Conservation (phyloP, 2,888 invertebrate species). For the Glaucopsyche alexis region DNA sequence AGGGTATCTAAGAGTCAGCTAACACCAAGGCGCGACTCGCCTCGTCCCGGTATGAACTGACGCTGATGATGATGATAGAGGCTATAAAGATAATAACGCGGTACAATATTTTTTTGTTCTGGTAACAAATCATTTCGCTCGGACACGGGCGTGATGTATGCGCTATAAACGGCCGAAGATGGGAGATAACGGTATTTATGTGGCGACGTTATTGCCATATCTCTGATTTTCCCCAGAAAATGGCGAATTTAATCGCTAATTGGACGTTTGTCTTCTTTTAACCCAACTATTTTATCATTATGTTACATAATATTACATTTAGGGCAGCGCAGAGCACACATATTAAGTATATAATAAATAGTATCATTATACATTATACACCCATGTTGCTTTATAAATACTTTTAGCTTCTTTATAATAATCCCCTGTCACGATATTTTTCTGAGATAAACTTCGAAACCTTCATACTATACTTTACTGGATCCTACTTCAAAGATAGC, state of each 20-base stretch:
- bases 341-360: neutral
- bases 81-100: neutral
- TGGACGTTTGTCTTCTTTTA: conserved; percentile 5
- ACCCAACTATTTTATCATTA: neutral
- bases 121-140: conserved; percentile 4
- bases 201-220: conserved; percentile 2
- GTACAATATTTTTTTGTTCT: conserved; percentile 8
- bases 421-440: too few species aligned
- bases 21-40: too few species aligned
- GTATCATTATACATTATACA: neutral
- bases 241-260: conserved; percentile 4
- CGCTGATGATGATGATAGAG: neutral
- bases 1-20: too few species aligned
- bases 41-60: too few species aligned
- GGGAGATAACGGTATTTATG: conserved; percentile 1
- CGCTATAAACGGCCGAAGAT: conserved; percentile 11
- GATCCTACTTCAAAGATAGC: too few species aligned
- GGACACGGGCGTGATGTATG: conserved; percentile 3
- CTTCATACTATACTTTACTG: too few species aligned
- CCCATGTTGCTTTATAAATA: too few species aligned
- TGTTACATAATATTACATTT: too few species aligned
- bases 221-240: neutral
- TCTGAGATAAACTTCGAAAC: too few species aligned
- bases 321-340: too few species aligned
- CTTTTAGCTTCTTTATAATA: too few species aligned